A percentile compares a stretch with the other conserved stretches of the same genome.
phyloP scores from a whole-genome alignment of 2,888 invertebrate species.

The Eristalis tenax region DNA sequence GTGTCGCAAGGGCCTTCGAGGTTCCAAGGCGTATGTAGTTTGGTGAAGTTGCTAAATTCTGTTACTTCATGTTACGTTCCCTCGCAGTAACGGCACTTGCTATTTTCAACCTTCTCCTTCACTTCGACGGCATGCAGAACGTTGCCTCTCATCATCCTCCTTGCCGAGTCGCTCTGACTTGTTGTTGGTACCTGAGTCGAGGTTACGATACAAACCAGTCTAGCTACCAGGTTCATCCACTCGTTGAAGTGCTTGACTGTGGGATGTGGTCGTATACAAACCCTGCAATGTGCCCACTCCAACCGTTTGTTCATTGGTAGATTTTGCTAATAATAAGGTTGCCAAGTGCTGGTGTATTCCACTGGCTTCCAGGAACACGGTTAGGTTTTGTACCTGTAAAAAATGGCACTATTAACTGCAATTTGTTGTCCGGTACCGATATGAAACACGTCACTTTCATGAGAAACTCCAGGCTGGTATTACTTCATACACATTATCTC shows the following conservation, averaged over 20 bases:
- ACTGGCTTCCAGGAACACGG: conserved; percentile 19
- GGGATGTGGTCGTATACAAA: conserved; percentile 4
- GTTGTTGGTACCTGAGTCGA: neutral
- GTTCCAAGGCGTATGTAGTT: neutral
- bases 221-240: conserved; percentile 11
- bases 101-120: neutral
- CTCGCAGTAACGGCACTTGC: neutral
- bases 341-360: conserved; percentile 33
- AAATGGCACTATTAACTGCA: conserved; percentile 49
- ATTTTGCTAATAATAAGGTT: conserved; percentile 35
- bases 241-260: conserved; percentile 27
- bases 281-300: conserved; percentile 36
- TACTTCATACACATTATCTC: conserved; percentile 47
- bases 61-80: neutral
- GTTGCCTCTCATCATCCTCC: neutral
- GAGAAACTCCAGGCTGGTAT: conserved; percentile 34
- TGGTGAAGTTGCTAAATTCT: neutral
- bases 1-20: too few species aligned
- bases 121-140: neutral
- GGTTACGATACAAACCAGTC: conserved; percentile 12
- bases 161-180: neutral
- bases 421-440: conserved; percentile 42
- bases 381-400: conserved; percentile 21
- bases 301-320: conserved; percentile 45
- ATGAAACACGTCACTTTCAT: conserved; percentile 45